Percentiles rank a stretch among this genome's conserved stretches.
Evolutionary conservation across 2,888 invertebrate genomes (phyloP).

Genomic region (Drosophila borborema): DNA sequence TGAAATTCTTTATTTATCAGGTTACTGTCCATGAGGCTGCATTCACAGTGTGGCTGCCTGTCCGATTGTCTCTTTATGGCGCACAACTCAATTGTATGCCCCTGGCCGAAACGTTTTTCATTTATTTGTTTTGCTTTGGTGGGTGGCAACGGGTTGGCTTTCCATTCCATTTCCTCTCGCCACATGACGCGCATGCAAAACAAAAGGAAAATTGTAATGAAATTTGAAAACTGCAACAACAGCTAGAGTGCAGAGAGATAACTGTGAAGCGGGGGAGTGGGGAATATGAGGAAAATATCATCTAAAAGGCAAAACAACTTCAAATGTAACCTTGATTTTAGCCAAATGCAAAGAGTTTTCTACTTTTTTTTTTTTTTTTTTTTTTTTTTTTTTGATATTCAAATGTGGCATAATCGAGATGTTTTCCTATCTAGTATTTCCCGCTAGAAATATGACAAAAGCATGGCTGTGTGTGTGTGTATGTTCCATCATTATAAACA

Average conservation of each 20-base stretch:
- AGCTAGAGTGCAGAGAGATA: constrained; percentile 46
- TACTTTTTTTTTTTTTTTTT: constrained; percentile 5
- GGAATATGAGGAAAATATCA: constrained; percentile 49
- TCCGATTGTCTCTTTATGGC: constrained; percentile 39
- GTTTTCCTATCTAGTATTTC: constrained; percentile 14
- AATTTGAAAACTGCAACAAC: constrained; percentile 67
- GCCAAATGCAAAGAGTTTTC: constrained; percentile 24
- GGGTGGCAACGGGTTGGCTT: constrained; percentile 8
- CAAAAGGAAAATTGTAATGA: constrained; percentile 72
- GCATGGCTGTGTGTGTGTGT: constrained; percentile 1
- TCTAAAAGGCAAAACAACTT: constrained; percentile 54
- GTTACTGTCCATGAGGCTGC: constrained; percentile 44
- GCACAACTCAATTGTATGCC: constrained; percentile 11
- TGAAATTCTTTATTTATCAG: constrained; percentile 73
- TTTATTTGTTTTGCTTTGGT: constrained; percentile 37
- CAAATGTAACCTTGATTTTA: constrained; percentile 50
- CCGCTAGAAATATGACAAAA: constrained; percentile 11
- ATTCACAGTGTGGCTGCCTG: constrained; percentile 11
- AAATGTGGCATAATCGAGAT: constrained; percentile 20
- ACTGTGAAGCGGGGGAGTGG: not conserved
- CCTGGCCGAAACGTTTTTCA: constrained; percentile 31
- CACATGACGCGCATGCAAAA: constrained; percentile 43
- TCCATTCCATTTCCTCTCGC: constrained; percentile 55
- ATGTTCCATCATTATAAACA: constrained; percentile 26
- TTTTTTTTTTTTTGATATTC: constrained; percentile 17